phyloP scores from a whole-genome alignment of 2,888 invertebrate species.

The Epinotia brunnichana region DNA sequence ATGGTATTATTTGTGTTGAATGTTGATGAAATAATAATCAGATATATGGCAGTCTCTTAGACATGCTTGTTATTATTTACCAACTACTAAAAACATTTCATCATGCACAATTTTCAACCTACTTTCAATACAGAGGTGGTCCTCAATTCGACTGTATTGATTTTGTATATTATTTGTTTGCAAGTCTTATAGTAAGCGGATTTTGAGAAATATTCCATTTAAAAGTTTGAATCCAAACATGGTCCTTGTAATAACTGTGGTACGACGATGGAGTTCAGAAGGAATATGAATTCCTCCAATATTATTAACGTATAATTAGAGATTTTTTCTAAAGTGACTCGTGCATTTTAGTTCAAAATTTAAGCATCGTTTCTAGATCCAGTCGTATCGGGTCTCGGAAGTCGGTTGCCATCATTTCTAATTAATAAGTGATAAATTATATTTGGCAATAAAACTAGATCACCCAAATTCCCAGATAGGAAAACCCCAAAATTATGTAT shows the following conservation, averaged over 20 bases:
- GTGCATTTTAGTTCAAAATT: too few relatives aligned
- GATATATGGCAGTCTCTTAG: background rate
- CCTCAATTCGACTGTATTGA: too few relatives aligned
- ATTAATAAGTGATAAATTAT: background rate
- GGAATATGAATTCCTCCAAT: too few relatives aligned
- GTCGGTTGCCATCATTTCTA: background rate
- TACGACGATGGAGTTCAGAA: too few relatives aligned
- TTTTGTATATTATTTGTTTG: too few relatives aligned
- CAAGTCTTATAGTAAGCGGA: too few relatives aligned
- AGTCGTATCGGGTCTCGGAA: background rate
- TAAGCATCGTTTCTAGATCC: background rate
- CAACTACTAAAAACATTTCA: background rate
- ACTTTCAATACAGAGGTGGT: background rate
- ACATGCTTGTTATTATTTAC: background rate
- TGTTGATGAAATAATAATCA: background rate
- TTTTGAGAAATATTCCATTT: background rate
- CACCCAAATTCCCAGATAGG: slow-evolving; percentile 1
- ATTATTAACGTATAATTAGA: background rate
- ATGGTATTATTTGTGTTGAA: background rate
- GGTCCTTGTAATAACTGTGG: too few relatives aligned
- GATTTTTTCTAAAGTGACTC: background rate
- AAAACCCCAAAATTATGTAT: background rate
- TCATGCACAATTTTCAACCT: background rate
- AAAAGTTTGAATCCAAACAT: too few relatives aligned
- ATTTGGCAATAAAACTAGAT: background rate